Percentiles rank a stretch among this genome's conserved stretches.
Evolutionary conservation across 2,113 vertebrate genomes (phyloP).

Genomic region (Alligator sinensis): DNA sequence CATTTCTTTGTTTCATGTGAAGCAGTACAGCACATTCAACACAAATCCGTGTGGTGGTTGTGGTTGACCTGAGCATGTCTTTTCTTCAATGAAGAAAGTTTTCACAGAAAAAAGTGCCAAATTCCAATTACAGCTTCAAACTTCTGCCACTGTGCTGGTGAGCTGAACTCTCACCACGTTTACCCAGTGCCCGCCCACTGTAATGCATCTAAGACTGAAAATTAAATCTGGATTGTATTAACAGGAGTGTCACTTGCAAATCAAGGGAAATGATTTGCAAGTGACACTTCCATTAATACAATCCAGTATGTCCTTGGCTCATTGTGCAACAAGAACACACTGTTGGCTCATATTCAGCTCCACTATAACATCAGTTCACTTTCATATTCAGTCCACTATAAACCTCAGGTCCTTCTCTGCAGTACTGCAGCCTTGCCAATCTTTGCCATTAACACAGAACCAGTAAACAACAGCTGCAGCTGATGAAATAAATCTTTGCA

Average conservation of each 20-base stretch:
- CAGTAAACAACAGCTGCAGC: not conserved
- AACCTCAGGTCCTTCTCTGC: too few relatives aligned
- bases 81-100: not conserved
- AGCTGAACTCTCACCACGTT: not conserved
- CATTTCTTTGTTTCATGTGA: not conserved
- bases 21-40: not conserved
- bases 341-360: too few relatives aligned
- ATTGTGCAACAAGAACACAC: too few relatives aligned
- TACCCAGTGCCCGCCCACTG: not conserved
- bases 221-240: too few relatives aligned
- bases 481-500: not conserved
- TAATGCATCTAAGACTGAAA: too few relatives aligned
- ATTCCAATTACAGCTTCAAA: not conserved
- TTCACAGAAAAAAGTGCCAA: fast-evolving
- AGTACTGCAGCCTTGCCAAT: too few relatives aligned
- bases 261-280: too few relatives aligned
- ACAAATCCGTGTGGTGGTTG: not conserved
- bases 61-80: not conserved
- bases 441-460: not conserved
- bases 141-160: not conserved
- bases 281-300: too few relatives aligned
- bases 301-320: too few relatives aligned
- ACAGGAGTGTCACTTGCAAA: too few relatives aligned
- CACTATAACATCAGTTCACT: too few relatives aligned
- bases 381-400: too few relatives aligned